These are phyloP conservation scores for Gymnobelideus leadbeateri DNA, from an alignment of 2,113 vertebrate species.

Conservation along the genomic window DNA sequence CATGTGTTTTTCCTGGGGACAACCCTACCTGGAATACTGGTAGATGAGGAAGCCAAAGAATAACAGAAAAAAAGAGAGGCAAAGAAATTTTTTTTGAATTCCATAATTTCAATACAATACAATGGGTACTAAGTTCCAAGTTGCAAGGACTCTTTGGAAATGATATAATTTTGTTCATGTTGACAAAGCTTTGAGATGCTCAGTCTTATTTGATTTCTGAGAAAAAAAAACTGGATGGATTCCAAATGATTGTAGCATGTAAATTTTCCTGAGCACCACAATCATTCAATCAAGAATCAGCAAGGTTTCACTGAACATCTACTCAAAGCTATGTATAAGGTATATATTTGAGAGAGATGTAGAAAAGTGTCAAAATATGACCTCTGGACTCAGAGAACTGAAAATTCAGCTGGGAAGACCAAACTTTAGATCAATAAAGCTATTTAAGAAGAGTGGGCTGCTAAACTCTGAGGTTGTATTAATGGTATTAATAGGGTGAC, in stretches of 20 bases:
- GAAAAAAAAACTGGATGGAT: neutral
- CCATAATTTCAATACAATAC: neutral
- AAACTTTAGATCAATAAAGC: neutral
- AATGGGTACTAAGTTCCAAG: neutral
- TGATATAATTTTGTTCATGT: neutral
- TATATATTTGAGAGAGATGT: neutral
- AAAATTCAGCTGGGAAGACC: neutral
- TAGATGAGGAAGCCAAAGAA: neutral
- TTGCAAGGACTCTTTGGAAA: neutral
- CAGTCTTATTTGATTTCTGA: neutral
- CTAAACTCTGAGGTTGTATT: neutral
- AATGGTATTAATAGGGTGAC: neutral
- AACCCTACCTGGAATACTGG: neutral
- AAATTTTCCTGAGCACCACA: neutral
- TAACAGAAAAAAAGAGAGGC: neutral
- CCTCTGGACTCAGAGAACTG: neutral
- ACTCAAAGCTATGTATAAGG: neutral
- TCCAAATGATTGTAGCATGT: neutral
- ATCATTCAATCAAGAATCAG: neutral
- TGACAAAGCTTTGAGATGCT: rapidly evolving
- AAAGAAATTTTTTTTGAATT: neutral
- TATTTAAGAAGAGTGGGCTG: constrained; percentile 14
- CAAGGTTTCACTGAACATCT: neutral
- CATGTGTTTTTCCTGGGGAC: neutral
- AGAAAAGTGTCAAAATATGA: neutral